These are phyloP conservation scores for Pseudomyrmex dendroicus DNA, from an alignment of 1,140 invertebrate species.

Conservation along the genomic window DNA sequence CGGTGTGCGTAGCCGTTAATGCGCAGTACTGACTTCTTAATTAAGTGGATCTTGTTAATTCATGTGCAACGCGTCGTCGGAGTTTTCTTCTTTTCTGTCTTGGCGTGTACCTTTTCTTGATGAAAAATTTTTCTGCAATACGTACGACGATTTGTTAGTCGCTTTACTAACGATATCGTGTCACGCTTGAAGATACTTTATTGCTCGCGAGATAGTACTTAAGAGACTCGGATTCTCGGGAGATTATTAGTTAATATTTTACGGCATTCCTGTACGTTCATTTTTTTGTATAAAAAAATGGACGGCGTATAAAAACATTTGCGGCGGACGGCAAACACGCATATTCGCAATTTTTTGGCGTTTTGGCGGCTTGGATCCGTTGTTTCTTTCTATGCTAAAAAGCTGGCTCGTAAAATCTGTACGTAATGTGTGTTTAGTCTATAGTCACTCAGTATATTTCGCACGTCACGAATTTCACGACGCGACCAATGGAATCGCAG, in stretches of 20 bases:
- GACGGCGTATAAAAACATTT: neutral
- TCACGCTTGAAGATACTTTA: slow-evolving; percentile 37
- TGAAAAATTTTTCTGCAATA: neutral
- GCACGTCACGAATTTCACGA: slow-evolving; percentile 49
- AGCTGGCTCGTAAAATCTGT: neutral
- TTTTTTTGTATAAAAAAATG: too few relatives aligned
- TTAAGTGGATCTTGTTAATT: slow-evolving; percentile 73
- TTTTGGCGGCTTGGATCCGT: neutral
- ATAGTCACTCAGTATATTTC: slow-evolving; percentile 6
- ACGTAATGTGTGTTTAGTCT: neutral
- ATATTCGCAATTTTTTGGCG: slow-evolving; percentile 9
- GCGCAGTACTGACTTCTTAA: slow-evolving; percentile 71
- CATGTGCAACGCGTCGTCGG: slow-evolving; percentile 26
- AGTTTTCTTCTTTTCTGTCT: slow-evolving; percentile 37
- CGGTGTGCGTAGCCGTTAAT: slow-evolving; percentile 72
- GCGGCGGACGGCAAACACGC: neutral
- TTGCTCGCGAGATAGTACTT: slow-evolving; percentile 2
- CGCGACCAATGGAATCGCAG: neutral
- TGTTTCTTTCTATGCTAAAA: slow-evolving; percentile 1
- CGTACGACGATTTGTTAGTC: slow-evolving; percentile 6
- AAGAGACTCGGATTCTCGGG: slow-evolving; percentile 28
- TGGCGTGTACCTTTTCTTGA: neutral
- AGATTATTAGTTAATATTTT: slow-evolving; percentile 56
- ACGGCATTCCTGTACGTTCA: slow-evolving; percentile 31
- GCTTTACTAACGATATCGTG: slow-evolving; percentile 42